These are phyloP conservation scores for Pomatostomus ruficeps DNA, from an alignment of 2,113 vertebrate genomes.

Conservation along the genomic window DNA sequence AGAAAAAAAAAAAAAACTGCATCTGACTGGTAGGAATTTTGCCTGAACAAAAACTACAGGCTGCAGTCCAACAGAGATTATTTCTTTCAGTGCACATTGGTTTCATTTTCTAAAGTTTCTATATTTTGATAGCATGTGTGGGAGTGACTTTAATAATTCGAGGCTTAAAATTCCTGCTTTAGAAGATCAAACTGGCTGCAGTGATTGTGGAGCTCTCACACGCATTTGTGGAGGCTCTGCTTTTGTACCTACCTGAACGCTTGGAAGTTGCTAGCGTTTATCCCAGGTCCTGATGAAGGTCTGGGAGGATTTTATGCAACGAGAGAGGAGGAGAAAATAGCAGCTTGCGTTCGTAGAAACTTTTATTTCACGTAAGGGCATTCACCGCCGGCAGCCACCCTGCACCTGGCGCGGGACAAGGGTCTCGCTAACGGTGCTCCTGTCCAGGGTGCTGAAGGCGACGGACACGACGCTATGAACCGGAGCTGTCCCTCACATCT, in stretches of 20 bases:
- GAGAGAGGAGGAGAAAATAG: neutral
- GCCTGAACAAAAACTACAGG: neutral
- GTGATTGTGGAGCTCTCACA: neutral
- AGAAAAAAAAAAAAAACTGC: neutral
- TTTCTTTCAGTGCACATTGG: neutral
- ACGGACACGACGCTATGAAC: conserved; percentile 27
- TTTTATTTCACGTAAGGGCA: neutral
- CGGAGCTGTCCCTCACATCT: conserved; percentile 32
- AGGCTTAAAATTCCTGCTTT: neutral
- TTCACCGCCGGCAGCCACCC: neutral
- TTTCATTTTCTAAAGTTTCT: neutral
- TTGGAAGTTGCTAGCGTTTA: neutral
- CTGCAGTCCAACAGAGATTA: neutral
- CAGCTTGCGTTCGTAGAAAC: neutral
- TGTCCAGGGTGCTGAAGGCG: neutral
- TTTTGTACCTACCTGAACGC: neutral
- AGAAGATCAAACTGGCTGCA: neutral
- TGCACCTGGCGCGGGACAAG: neutral
- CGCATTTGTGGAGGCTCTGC: neutral
- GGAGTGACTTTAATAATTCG: neutral
- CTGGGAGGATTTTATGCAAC: neutral
- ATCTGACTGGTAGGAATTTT: neutral
- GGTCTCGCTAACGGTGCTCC: neutral
- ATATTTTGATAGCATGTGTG: neutral
- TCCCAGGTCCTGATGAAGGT: neutral